These are phyloP conservation scores for Dicranocentrus wangi DNA, from an alignment of 2,888 invertebrate genomes.

Conservation along the genomic window DNA sequence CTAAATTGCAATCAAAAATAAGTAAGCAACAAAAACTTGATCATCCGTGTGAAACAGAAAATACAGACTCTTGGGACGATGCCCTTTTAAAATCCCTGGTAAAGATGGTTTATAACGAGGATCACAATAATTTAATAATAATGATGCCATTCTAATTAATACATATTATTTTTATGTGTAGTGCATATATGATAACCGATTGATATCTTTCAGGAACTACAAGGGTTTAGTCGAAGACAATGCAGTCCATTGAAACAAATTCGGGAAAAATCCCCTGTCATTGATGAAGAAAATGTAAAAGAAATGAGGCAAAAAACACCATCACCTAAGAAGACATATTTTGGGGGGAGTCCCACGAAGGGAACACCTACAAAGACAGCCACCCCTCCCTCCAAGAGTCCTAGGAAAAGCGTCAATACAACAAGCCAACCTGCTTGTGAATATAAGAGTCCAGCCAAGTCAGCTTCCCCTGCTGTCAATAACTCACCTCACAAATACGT, in stretches of 20 bases:
- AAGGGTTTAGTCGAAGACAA: conserved; percentile 39
- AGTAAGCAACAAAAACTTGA: background rate
- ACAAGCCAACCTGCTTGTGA: background rate
- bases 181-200: background rate
- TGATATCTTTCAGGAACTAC: conserved; percentile 24
- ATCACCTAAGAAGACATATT: conserved; percentile 40
- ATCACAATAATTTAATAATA: background rate
- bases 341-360: conserved; percentile 33
- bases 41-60: background rate
- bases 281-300: background rate
- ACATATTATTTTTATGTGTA: background rate
- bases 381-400: conserved; percentile 30
- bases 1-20: conserved; percentile 11
- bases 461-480: background rate
- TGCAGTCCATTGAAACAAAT: conserved; percentile 40
- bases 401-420: background rate
- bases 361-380: conserved; percentile 8
- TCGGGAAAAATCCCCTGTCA: conserved; percentile 15
- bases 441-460: conserved; percentile 20
- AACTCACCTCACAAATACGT: background rate
- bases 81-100: conserved; percentile 37
- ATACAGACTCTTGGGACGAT: conserved; percentile 34
- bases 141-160: background rate
- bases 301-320: background rate
- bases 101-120: conserved; percentile 1